Conservation (phyloP, 1,140 invertebrate genomes). For the Drosophila bifasciata region DNA sequence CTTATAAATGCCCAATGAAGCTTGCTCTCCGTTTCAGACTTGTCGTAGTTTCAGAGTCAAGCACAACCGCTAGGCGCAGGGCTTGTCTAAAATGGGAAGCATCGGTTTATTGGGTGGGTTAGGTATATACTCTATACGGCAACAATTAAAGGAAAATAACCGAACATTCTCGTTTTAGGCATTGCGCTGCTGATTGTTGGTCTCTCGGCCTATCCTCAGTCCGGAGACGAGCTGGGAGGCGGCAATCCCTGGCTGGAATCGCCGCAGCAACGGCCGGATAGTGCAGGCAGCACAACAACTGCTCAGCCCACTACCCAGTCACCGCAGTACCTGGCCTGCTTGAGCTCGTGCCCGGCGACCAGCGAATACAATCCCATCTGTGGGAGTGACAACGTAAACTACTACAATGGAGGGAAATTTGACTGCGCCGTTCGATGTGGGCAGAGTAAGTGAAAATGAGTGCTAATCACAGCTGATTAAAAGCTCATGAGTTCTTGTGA, state of each 20-base stretch:
- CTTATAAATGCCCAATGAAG: constrained; percentile 22
- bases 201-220: constrained; percentile 21
- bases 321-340: constrained; percentile 54
- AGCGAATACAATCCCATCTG: constrained; percentile 89
- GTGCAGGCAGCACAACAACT: constrained; percentile 23
- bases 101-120: constrained; percentile 1
- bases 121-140: neutral
- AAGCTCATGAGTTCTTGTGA: too few relatives aligned
- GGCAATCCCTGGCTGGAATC: constrained; percentile 6
- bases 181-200: constrained; percentile 16
- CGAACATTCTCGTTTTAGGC: neutral
- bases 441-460: constrained; percentile 80
- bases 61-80: neutral
- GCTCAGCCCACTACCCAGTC: constrained; percentile 42
- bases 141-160: neutral
- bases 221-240: neutral
- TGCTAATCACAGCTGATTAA: too few relatives aligned
- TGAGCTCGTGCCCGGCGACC: constrained; percentile 83
- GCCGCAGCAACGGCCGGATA: constrained; percentile 1
- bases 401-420: constrained; percentile 86
- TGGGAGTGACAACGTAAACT: constrained; percentile 87
- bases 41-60: constrained; percentile 3
- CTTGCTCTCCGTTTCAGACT: constrained; percentile 6
- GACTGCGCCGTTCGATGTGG: constrained; percentile 87
- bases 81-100: constrained; percentile 14